Percentiles rank a stretch among this genome's conserved stretches.
phyloP scores from a whole-genome alignment of 2,888 invertebrate species.

The Baccha elongata region DNA sequence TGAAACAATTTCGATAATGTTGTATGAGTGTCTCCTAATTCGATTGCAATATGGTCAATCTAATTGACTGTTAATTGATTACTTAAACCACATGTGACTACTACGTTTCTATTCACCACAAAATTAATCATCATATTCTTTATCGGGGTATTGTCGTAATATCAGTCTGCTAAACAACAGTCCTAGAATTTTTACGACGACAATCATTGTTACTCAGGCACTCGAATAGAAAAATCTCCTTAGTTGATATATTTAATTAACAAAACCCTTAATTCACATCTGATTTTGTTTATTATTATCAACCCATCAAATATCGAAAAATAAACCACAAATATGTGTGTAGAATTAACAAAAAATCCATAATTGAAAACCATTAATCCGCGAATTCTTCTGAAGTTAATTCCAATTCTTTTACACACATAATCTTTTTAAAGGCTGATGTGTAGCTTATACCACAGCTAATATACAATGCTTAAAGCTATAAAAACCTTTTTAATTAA shows the following conservation, averaged over 20 bases:
- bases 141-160: no score
- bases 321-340: slow-evolving; percentile 10
- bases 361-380: slow-evolving; percentile 10
- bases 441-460: slow-evolving; percentile 15
- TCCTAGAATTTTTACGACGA: no score
- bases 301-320: slow-evolving; percentile 14
- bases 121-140: no score
- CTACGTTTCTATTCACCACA: no score
- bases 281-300: background rate
- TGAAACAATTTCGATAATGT: no score
- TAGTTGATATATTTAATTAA: background rate
- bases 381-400: slow-evolving; percentile 16
- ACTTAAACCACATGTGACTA: no score
- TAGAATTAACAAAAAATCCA: slow-evolving; percentile 6
- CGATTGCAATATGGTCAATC: no score
- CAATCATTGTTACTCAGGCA: no score
- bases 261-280: background rate
- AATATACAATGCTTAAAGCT: slow-evolving; percentile 10
- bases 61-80: no score
- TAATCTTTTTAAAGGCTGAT: slow-evolving; percentile 14
- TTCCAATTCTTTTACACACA: background rate
- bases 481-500: slow-evolving; percentile 34
- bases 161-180: no score
- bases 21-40: no score
- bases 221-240: background rate